Percentiles rank a stretch among this genome's conserved stretches.
These are phyloP conservation scores for Campylomormyrus numenius DNA, from an alignment of 2,113 vertebrate species.

Conservation along the genomic window DNA sequence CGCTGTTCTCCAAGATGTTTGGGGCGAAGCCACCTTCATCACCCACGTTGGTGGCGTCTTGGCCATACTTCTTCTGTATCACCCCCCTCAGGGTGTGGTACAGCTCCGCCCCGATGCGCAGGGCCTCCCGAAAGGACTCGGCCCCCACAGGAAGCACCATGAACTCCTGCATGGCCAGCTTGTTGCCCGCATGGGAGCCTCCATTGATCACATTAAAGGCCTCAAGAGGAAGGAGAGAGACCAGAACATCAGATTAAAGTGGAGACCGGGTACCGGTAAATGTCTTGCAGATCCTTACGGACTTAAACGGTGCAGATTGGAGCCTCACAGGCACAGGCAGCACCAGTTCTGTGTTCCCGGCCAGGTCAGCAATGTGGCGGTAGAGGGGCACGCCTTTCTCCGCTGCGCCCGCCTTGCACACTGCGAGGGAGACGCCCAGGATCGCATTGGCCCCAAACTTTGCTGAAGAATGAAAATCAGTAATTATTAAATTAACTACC, in stretches of 20 bases:
- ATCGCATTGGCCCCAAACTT: slow-evolving; percentile 87
- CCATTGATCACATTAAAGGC: slow-evolving; percentile 90
- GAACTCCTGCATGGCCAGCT: slow-evolving; percentile 89
- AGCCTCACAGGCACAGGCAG: slow-evolving; percentile 81
- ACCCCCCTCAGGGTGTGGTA: slow-evolving; percentile 84
- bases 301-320: not conserved
- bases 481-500: no score
- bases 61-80: slow-evolving; percentile 87
- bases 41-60: slow-evolving; percentile 85
- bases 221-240: slow-evolving; percentile 42
- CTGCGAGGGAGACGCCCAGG: slow-evolving; percentile 79
- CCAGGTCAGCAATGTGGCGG: slow-evolving; percentile 84
- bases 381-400: slow-evolving; percentile 81
- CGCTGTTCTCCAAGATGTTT: slow-evolving; percentile 88
- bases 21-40: slow-evolving; percentile 88
- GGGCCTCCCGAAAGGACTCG: slow-evolving; percentile 81
- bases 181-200: slow-evolving; percentile 84
- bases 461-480: slow-evolving; percentile 54
- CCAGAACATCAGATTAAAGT: not conserved
- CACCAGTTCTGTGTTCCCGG: slow-evolving; percentile 79
- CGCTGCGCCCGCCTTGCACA: slow-evolving; percentile 83
- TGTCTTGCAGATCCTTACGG: not conserved
- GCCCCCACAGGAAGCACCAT: slow-evolving; percentile 91
- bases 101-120: slow-evolving; percentile 80
- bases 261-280: not conserved